Base-by-base conservation (phyloP, 23 tunicate species). In the Halocynthia aurantium region DNA sequence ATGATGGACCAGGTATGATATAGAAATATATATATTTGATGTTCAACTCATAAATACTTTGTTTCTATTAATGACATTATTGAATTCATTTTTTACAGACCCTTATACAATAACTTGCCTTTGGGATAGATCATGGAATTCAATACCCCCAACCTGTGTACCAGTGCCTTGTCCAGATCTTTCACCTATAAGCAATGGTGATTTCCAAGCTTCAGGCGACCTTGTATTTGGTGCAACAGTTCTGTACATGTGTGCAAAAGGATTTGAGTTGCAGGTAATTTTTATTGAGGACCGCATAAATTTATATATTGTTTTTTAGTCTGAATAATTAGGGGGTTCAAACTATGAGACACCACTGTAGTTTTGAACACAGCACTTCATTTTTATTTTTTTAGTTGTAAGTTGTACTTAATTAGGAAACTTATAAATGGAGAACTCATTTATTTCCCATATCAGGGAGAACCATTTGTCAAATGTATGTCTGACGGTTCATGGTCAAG, bases 151-250 rank as follows among this genome's bases (percentile, higher is more conserved):
- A 5, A 20, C 22, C 21, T 90, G 96, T 61, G 40, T 40, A 0
- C 89, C 86, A 10, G 89, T 90, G 8, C 67, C 83, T 12, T 90
- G 96, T 62, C 81, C 91, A 7, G 53, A 63, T 7, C 89, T 88
- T 18, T 52, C 73, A 9, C 51, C 22, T 17, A 52, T 90, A 10
- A 55, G 55, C 7, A 62, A 77, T 60, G 89, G 90, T 6, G 53
- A 52, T 69, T 85, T 69, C 56, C 57, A 50, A 9, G 81, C 84
- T 11, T 51, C 60, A 50, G 60, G 55, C 15, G 75, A 10, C 20
- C 75, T 72, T 57, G 69, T 83, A 2, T 92, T 67, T 58, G 90
- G 92, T 11, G 83, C 69, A 9, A 77, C 77, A 79, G 88, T 85
- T 52, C 54, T 50, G 10, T 92, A 86, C 57, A 6, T 6, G 22